Percentiles rank a stretch among this genome's conserved stretches.
Evolutionary conservation across 1,140 invertebrate genomes (phyloP).

Genomic region (Melitaea cinxia): DNA sequence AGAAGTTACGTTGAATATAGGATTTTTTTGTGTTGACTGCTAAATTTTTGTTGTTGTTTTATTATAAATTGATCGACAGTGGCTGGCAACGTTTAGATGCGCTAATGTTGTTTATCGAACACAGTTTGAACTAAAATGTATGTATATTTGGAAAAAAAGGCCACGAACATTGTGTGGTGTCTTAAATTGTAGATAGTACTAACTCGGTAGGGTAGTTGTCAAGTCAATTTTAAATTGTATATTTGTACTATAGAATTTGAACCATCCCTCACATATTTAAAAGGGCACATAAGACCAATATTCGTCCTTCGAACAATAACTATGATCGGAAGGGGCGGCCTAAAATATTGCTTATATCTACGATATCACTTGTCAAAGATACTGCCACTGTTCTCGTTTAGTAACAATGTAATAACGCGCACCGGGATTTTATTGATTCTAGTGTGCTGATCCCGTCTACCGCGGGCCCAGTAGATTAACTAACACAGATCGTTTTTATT

Average conservation of each 20-base stretch:
- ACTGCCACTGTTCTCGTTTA: slow-evolving; percentile 75
- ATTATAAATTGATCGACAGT: slow-evolving; percentile 9
- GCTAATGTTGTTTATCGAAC: background rate
- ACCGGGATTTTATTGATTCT: slow-evolving; percentile 79
- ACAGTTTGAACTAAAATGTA: slow-evolving; percentile 1
- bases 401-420: slow-evolving; percentile 60
- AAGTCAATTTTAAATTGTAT: slow-evolving; percentile 68
- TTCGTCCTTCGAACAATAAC: slow-evolving; percentile 71
- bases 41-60: slow-evolving; percentile 7
- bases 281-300: slow-evolving; percentile 66
- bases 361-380: slow-evolving; percentile 63
- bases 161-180: slow-evolving; percentile 43
- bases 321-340: slow-evolving; percentile 34
- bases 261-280: slow-evolving; percentile 32
- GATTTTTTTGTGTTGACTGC: background rate
- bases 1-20: background rate
- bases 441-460: slow-evolving; percentile 63
- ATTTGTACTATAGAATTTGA: slow-evolving; percentile 48
- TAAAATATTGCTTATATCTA: slow-evolving; percentile 43
- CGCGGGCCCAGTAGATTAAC: slow-evolving; percentile 71
- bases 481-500: slow-evolving; percentile 76
- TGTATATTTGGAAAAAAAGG: background rate
- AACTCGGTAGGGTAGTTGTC: slow-evolving; percentile 69
- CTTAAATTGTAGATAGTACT: slow-evolving; percentile 65
- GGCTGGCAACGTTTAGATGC: background rate